Conservation (phyloP, 2,797 vertebrate species). For the Huso huso region DNA sequence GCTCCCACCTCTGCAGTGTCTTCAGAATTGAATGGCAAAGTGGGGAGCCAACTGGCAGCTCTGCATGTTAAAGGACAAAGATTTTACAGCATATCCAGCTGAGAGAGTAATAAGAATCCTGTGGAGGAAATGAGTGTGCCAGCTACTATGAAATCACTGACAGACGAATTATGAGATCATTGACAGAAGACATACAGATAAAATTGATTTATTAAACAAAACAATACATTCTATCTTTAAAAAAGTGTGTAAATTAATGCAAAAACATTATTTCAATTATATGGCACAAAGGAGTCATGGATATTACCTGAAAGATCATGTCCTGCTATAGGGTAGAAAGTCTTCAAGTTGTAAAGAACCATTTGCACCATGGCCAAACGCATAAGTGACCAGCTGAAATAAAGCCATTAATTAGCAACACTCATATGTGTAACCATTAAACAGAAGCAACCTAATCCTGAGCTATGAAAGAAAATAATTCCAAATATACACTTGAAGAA, state of each 20-base stretch:
- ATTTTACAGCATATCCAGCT: too few relatives aligned
- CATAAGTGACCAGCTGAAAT: conserved; percentile 92
- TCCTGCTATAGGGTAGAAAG: conserved; percentile 89
- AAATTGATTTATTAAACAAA: background rate
- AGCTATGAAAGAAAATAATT: too few relatives aligned
- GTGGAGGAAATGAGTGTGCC: background rate
- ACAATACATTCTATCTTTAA: background rate
- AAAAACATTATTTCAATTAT: background rate
- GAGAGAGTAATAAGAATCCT: background rate
- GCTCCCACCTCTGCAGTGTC: conserved; percentile 92
- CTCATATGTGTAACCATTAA: background rate
- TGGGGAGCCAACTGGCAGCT: conserved; percentile 89
- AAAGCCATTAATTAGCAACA: background rate
- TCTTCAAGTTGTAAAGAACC: conserved; percentile 86
- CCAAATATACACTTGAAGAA: too few relatives aligned
- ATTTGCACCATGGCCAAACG: conserved; percentile 91
- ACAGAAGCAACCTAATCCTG: background rate
- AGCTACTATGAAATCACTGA: background rate
- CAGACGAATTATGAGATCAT: background rate
- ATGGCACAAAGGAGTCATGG: conserved; percentile 42
- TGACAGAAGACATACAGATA: background rate
- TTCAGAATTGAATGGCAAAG: conserved; percentile 86
- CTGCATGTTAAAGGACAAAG: conserved; percentile 42
- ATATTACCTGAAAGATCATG: conserved; percentile 81
- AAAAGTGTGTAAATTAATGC: background rate